Conservation (phyloP, 2,888 invertebrate species). For the Chrysodeixis includens region DNA sequence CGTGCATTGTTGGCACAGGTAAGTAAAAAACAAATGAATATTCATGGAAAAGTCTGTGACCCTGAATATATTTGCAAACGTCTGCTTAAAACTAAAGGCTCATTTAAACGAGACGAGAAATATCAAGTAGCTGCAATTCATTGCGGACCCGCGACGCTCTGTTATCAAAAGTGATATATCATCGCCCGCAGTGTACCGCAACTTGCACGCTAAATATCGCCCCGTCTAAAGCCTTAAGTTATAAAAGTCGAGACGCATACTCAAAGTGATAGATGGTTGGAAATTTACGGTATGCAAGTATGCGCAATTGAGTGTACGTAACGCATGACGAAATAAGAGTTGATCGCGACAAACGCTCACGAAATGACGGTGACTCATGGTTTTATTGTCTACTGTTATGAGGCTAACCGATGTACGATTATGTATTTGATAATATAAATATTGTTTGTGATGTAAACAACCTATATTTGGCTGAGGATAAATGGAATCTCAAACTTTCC, state of each 20-base stretch:
- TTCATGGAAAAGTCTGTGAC: slow-evolving; percentile 24
- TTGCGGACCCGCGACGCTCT: no score
- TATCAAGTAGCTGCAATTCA: no score
- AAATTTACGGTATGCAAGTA: slow-evolving; percentile 44
- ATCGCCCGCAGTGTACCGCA: no score
- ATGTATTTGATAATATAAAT: slow-evolving; percentile 9
- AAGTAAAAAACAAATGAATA: slow-evolving; percentile 21
- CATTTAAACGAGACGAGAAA: no score
- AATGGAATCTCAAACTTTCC: no score
- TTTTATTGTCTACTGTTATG: slow-evolving; percentile 14
- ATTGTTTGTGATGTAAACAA: slow-evolving; percentile 9
- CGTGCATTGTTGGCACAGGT: neutral
- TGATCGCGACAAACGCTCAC: slow-evolving; percentile 37
- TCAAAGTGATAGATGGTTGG: slow-evolving; percentile 38
- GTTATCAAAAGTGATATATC: no score
- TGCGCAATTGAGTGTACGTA: slow-evolving; percentile 44
- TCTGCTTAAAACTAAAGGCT: slow-evolving; percentile 17
- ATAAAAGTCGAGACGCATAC: slow-evolving; percentile 31
- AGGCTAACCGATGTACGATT: neutral
- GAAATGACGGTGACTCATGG: slow-evolving; percentile 42
- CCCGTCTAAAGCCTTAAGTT: slow-evolving; percentile 8
- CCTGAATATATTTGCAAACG: slow-evolving; percentile 48
- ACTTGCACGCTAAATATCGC: no score
- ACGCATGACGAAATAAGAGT: slow-evolving; percentile 42
- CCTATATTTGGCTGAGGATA: no score